Conservation (phyloP, 2,888 invertebrate genomes). For the Drosophila buzzatii region DNA sequence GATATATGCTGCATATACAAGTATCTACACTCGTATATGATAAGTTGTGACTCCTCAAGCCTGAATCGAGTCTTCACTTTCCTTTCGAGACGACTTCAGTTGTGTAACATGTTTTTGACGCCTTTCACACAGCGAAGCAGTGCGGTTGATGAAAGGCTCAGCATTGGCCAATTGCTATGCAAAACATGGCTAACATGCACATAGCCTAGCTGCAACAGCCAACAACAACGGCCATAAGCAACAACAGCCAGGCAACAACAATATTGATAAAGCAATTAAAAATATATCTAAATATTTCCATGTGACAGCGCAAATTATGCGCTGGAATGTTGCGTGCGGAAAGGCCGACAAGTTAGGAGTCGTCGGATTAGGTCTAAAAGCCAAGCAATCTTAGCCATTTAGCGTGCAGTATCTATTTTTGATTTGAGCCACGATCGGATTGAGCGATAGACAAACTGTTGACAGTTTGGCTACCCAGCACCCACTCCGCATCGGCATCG, state of each 20-base stretch:
- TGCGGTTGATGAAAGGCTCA: conserved; percentile 51
- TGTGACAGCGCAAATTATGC: conserved; percentile 70
- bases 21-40: background rate
- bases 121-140: conserved; percentile 51
- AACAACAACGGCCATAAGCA: background rate
- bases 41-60: background rate
- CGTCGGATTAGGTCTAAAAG: conserved; percentile 15
- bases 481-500: conserved; percentile 6
- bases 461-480: conserved; percentile 46
- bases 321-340: conserved; percentile 61
- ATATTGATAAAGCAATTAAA: conserved; percentile 81
- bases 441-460: conserved; percentile 75
- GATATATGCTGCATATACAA: background rate
- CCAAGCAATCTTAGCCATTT: conserved; percentile 43
- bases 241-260: conserved; percentile 32
- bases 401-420: conserved; percentile 64
- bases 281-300: conserved; percentile 70
- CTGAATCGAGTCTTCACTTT: conserved; percentile 30
- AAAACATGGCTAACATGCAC: conserved; percentile 64
- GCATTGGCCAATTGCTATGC: conserved; percentile 72
- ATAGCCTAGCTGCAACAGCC: conserved; percentile 12
- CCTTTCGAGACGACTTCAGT: conserved; percentile 38
- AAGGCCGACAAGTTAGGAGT: conserved; percentile 30
- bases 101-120: conserved; percentile 68
- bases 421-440: conserved; percentile 59